Conservation (phyloP, 2,888 invertebrate species). For the Oscheius sp. region DNA sequence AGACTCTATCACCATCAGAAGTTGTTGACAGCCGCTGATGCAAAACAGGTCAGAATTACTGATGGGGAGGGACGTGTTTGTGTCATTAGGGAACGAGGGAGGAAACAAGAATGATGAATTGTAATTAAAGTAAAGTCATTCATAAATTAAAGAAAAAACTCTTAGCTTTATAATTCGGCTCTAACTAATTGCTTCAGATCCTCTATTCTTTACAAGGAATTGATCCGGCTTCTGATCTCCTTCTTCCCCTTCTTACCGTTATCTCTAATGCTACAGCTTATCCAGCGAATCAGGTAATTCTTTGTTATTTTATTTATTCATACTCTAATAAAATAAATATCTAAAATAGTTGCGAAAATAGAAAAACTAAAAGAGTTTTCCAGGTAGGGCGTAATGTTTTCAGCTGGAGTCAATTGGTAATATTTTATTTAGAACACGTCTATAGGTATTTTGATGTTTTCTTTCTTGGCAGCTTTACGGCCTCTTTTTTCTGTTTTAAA, state of each 20-base stretch:
- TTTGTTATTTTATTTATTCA: not conserved
- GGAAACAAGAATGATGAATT: no score
- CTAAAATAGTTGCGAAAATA: no score
- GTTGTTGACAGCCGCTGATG: conserved; percentile 56
- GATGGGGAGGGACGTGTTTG: conserved; percentile 1
- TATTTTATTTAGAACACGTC: no score
- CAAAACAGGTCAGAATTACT: conserved; percentile 41
- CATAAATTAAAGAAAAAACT: not conserved
- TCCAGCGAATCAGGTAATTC: conserved; percentile 60
- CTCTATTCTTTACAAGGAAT: conserved; percentile 59
- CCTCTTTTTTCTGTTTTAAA: no score
- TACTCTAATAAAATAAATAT: no score
- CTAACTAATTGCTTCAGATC: conserved; percentile 49
- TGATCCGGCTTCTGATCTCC: conserved; percentile 58
- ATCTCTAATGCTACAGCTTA: conserved; percentile 64
- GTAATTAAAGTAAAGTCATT: not conserved
- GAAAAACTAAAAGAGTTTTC: no score
- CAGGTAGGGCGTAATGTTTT: no score
- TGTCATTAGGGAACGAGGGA: not conserved
- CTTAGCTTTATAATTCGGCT: not conserved
- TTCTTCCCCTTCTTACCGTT: conserved; percentile 63
- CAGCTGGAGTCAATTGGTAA: no score
- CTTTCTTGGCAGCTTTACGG: no score
- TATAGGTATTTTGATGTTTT: no score
- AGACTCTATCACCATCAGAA: conserved; percentile 61